Conservation (phyloP, 2,888 invertebrate species). For the Agrotis segetum region DNA sequence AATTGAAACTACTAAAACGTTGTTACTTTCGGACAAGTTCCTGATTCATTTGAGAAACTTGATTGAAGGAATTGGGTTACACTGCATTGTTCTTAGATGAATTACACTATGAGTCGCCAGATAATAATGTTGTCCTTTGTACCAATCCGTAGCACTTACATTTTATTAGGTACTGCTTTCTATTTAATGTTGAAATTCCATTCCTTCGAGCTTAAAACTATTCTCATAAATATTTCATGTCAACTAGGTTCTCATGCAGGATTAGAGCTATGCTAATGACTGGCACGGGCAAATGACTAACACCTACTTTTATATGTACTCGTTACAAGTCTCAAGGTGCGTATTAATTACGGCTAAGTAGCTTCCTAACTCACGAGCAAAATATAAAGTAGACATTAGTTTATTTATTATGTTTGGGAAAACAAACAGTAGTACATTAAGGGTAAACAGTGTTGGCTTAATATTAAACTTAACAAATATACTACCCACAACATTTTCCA, state of each 20-base stretch:
- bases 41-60: conserved; percentile 54
- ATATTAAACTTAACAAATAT: too few relatives aligned
- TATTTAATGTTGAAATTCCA: conserved; percentile 9
- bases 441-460: too few relatives aligned
- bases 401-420: too few relatives aligned
- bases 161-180: conserved; percentile 40
- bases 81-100: conserved; percentile 58
- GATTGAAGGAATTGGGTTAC: conserved; percentile 59
- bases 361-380: conserved; percentile 49
- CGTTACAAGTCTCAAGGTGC: conserved; percentile 33
- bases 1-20: conserved; percentile 33
- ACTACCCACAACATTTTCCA: too few relatives aligned
- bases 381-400: conserved; percentile 46
- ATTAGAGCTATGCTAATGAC: conserved; percentile 28
- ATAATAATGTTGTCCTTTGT: conserved; percentile 44
- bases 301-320: conserved; percentile 27
- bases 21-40: conserved; percentile 31
- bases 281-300: conserved; percentile 48
- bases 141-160: conserved; percentile 11
- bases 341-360: conserved; percentile 50
- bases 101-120: conserved; percentile 45
- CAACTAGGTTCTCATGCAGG: conserved; percentile 13
- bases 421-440: too few relatives aligned
- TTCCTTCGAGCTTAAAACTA: conserved; percentile 12
- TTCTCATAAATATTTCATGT: conserved; percentile 27